Conservation (phyloP, 2,797 vertebrate genomes). For the Phoebastria nigripes region DNA sequence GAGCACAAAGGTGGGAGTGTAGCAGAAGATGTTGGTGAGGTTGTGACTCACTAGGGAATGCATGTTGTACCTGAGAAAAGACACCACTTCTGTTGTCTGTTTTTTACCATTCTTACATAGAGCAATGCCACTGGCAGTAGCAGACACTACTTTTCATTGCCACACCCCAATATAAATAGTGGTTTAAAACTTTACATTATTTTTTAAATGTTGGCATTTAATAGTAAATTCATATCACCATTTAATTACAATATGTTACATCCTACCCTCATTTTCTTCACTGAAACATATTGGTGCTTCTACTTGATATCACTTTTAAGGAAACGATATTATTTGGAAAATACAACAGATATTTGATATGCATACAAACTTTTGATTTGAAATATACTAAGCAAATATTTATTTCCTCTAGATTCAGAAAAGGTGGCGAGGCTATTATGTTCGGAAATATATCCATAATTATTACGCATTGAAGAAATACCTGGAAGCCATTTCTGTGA, state of each 20-base stretch:
- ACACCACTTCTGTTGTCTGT: not conserved
- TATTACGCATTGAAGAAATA: conserved; percentile 88
- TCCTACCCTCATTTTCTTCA: not conserved
- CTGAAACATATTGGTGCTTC: not conserved
- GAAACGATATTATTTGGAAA: not conserved
- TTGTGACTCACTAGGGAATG: not conserved
- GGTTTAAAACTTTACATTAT: not conserved
- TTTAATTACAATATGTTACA: not conserved
- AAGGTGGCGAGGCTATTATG: conserved; percentile 86
- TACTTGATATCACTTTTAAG: not conserved
- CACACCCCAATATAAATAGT: not conserved
- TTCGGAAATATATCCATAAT: conserved; percentile 87
- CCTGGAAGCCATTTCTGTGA: conserved; percentile 78
- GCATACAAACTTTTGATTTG: not conserved
- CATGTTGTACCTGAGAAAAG: not conserved
- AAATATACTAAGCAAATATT: conserved; percentile 29
- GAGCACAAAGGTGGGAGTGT: not conserved
- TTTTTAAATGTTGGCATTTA: not conserved
- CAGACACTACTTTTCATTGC: not conserved
- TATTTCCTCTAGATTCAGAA: conserved; percentile 85
- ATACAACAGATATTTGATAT: not conserved
- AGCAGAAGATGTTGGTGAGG: not conserved
- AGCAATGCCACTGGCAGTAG: not conserved
- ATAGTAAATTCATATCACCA: not conserved
- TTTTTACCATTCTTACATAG: not conserved